A percentile compares a stretch with the other conserved stretches of the same genome.
Conservation (phyloP, 2,797 vertebrate genomes). For the Oryzias dopingdopingensis region DNA sequence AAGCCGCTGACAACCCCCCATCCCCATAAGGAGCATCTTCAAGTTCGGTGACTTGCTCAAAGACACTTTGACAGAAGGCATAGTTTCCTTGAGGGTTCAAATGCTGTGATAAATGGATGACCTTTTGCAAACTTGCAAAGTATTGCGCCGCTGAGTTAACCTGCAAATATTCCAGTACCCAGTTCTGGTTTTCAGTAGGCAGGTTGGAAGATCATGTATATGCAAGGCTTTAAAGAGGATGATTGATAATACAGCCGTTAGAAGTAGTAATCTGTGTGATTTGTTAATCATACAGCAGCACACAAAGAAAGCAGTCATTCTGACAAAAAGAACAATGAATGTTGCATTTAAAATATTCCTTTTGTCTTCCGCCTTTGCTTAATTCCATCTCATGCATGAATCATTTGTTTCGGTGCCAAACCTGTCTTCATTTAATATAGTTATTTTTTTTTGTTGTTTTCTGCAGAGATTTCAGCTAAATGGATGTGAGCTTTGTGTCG, state of each 20-base stretch:
- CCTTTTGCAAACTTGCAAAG: slow-evolving; percentile 8
- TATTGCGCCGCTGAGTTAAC: not conserved
- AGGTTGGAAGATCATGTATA: slow-evolving; percentile 16
- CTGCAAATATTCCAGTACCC: slow-evolving; percentile 4
- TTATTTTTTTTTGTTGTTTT: slow-evolving; percentile 54
- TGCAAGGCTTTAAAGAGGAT: slow-evolving; percentile 26
- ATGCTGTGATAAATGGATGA: slow-evolving; percentile 23
- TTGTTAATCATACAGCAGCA: slow-evolving; percentile 44
- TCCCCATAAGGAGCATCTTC: slow-evolving; percentile 11
- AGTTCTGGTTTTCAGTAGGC: slow-evolving; percentile 1
- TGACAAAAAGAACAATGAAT: slow-evolving; percentile 56
- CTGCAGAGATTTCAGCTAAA: slow-evolving; percentile 50
- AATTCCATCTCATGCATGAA: slow-evolving; percentile 61
- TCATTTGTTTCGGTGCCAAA: slow-evolving; percentile 53
- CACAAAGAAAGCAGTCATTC: slow-evolving; percentile 46
- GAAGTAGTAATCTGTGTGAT: slow-evolving; percentile 37
- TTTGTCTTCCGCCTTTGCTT: slow-evolving; percentile 62
- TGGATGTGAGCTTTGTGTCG: slow-evolving; percentile 50
- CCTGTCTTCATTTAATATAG: slow-evolving; percentile 60
- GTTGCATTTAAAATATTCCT: slow-evolving; percentile 55
- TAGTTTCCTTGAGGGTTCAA: slow-evolving; percentile 17
- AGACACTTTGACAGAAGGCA: slow-evolving; percentile 18
- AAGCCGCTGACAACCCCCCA: not conserved
- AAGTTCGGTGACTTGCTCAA: slow-evolving; percentile 21
- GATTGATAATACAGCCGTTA: slow-evolving; percentile 40